Evolutionary conservation across 2,888 invertebrate genomes (phyloP).

Genomic region (Onthophagus sagittarius): DNA sequence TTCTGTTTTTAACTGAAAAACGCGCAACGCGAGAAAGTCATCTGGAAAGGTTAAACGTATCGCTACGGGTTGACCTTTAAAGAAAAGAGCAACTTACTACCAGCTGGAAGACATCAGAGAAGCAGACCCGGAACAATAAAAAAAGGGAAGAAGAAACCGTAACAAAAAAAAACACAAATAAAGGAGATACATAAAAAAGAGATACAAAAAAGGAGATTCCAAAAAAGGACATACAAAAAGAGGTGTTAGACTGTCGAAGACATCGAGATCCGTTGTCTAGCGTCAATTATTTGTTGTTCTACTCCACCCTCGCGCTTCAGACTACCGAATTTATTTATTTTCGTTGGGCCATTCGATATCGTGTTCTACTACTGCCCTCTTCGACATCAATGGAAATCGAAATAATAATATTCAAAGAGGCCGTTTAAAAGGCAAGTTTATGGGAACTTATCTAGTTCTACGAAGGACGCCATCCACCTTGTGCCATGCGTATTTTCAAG

Average conservation of each 20-base stretch:
- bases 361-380: not conserved
- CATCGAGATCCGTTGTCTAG: slow-evolving; percentile 2
- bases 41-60: slow-evolving; percentile 7
- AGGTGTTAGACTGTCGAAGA: not conserved
- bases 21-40: not conserved
- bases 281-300: slow-evolving; percentile 11
- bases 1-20: not conserved
- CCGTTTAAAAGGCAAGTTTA: not conserved
- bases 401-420: slow-evolving; percentile 21
- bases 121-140: slow-evolving; percentile 6
- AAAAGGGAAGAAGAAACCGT: slow-evolving; percentile 3
- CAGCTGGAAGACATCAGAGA: slow-evolving; percentile 25
- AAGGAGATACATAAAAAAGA: no score
- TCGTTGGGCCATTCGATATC: not conserved
- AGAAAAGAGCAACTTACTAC: slow-evolving; percentile 21
- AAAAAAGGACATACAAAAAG: not conserved
- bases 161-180: no score
- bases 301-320: not conserved
- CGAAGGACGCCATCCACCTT: not conserved
- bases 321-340: slow-evolving; percentile 3
- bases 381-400: slow-evolving; percentile 22
- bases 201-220: no score
- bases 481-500: not conserved
- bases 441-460: not conserved
- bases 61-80: slow-evolving; percentile 18